Percentiles rank a stretch among this genome's conserved stretches.
phyloP scores from a whole-genome alignment of 1,140 invertebrate species.

The Heliothis subflexa region DNA sequence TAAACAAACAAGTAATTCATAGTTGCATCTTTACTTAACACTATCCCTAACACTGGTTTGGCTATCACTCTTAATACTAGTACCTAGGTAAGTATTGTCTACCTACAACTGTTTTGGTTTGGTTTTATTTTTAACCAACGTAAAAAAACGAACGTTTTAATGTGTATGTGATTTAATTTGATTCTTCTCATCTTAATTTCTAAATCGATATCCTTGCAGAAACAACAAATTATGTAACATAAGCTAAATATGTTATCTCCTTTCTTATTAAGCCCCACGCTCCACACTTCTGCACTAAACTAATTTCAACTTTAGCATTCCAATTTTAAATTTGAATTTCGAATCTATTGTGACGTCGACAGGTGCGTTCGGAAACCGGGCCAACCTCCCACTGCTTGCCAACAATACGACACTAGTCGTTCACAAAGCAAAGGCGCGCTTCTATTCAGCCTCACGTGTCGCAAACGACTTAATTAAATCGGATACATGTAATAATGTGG shows the following conservation, averaged over 20 bases:
- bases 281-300: conserved; percentile 1
- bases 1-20: too few species aligned
- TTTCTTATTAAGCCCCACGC: conserved; percentile 41
- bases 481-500: conserved; percentile 67
- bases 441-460: conserved; percentile 77
- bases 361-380: conserved; percentile 78
- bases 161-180: too few species aligned
- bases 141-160: too few species aligned
- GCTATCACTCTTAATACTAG: too few species aligned
- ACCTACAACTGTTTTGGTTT: too few species aligned
- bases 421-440: conserved; percentile 62
- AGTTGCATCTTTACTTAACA: too few species aligned
- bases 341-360: conserved; percentile 63
- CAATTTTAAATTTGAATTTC: conserved; percentile 52
- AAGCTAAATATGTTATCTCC: conserved; percentile 20
- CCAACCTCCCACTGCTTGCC: conserved; percentile 79
- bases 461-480: conserved; percentile 83
- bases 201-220: background rate
- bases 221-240: conserved; percentile 11
- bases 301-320: conserved; percentile 58
- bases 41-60: too few species aligned
- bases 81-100: too few species aligned
- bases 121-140: too few species aligned
- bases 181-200: background rate
- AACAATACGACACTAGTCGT: conserved; percentile 73